Conservation (phyloP, 2,113 vertebrate genomes). For the Notarius quadriscutis region DNA sequence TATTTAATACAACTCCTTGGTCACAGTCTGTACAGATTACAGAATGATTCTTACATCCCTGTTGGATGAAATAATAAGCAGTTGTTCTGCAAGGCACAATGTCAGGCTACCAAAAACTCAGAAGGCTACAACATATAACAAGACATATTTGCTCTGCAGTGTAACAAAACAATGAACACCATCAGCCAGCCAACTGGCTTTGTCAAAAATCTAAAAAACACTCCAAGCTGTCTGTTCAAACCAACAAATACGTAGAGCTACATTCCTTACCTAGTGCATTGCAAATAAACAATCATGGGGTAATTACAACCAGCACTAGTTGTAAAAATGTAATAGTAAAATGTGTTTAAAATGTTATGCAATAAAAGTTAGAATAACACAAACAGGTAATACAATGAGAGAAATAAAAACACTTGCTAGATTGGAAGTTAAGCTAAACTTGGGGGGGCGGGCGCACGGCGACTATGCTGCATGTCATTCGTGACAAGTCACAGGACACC, state of each 20-base stretch:
- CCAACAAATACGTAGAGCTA: constrained; percentile 24
- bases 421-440: constrained; percentile 51
- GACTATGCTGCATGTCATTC: constrained; percentile 49
- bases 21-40: constrained; percentile 54
- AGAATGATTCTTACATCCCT: constrained; percentile 51
- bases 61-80: constrained; percentile 49
- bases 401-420: constrained; percentile 43
- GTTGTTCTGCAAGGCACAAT: constrained; percentile 67
- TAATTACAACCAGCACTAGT: constrained; percentile 34
- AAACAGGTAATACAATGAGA: constrained; percentile 54
- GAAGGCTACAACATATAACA: constrained; percentile 36
- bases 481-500: constrained; percentile 48
- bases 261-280: constrained; percentile 41
- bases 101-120: constrained; percentile 46
- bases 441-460: constrained; percentile 35
- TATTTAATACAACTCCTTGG: constrained; percentile 52
- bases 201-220: constrained; percentile 59
- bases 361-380: constrained; percentile 59
- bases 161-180: constrained; percentile 42
- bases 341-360: constrained; percentile 34
- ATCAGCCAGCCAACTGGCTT: constrained; percentile 68
- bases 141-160: constrained; percentile 55
- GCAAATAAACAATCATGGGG: constrained; percentile 34
- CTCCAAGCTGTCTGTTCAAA: constrained; percentile 44
- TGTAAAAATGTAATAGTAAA: constrained; percentile 36